A percentile compares a stretch with the other conserved stretches of the same genome.
Evolutionary conservation across 1,140 invertebrate genomes (phyloP).

Genomic region (Dendroctonus ponderosae): DNA sequence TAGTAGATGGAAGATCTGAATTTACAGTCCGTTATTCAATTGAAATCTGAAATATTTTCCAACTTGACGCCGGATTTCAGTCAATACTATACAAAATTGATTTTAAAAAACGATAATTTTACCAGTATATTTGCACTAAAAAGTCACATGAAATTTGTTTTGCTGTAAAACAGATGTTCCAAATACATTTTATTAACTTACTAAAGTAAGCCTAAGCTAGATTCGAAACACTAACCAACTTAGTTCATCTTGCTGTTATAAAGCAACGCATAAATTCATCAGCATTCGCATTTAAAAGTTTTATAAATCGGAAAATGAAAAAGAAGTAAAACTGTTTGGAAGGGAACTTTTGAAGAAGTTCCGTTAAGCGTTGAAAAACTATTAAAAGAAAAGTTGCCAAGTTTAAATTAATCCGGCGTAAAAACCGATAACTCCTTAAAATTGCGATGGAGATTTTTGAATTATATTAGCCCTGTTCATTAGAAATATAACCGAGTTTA

Average conservation of each 20-base stretch:
- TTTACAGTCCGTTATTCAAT: too few species aligned
- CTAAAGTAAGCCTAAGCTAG: too few species aligned
- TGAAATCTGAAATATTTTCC: too few species aligned
- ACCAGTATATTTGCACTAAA: too few species aligned
- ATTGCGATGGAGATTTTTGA: slow-evolving; percentile 4
- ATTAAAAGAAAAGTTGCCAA: slow-evolving; percentile 32
- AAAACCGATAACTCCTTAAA: slow-evolving; percentile 28
- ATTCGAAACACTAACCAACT: too few species aligned
- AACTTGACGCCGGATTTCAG: too few species aligned
- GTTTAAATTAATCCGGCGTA: slow-evolving; percentile 28
- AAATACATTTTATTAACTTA: too few species aligned
- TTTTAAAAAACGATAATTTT: too few species aligned
- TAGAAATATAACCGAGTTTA: neutral
- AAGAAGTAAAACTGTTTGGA: slow-evolving; percentile 19
- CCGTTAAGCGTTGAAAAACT: slow-evolving; percentile 22
- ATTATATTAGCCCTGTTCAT: slow-evolving; percentile 4
- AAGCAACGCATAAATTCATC: neutral
- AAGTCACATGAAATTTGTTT: too few species aligned
- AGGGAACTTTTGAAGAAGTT: slow-evolving; percentile 14
- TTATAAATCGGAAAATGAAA: slow-evolving; percentile 30
- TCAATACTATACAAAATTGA: too few species aligned
- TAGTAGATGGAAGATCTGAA: too few species aligned
- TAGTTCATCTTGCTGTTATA: neutral
- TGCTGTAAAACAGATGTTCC: too few species aligned
- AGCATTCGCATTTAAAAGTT: slow-evolving; percentile 14